phyloP scores from a whole-genome alignment of 2,113 vertebrate species.

The Craseonycteris thonglongyai region DNA sequence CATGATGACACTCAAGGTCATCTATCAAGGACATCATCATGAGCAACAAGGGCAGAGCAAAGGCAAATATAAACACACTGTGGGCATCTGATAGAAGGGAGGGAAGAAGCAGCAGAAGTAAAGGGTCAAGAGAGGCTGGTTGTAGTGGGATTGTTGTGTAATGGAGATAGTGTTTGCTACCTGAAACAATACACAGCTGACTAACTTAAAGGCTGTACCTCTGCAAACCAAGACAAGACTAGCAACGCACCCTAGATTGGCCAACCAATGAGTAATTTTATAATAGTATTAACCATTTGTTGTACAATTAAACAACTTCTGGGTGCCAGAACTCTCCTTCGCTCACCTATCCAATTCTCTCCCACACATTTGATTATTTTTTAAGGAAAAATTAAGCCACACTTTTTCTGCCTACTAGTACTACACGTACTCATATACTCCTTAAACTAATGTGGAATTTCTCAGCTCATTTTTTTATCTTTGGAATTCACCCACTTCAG shows the following conservation, averaged over 20 bases:
- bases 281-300: not conserved
- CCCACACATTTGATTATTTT: not conserved
- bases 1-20: not conserved
- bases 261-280: not conserved
- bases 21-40: not conserved
- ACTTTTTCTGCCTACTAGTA: not conserved
- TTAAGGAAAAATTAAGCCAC: not conserved
- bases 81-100: not conserved
- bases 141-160: not conserved
- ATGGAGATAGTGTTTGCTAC: not conserved
- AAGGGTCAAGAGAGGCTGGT: not conserved
- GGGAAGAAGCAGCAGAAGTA: not conserved
- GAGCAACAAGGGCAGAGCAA: not conserved
- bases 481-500: not conserved
- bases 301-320: not conserved
- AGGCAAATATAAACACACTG: not conserved
- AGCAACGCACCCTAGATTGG: not conserved
- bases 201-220: not conserved
- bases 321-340: not conserved
- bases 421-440: not conserved
- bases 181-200: not conserved
- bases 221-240: not conserved
- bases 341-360: not conserved
- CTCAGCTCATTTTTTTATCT: not conserved
- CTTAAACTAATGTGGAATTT: not conserved